Evolutionary conservation across 2,797 vertebrate genomes (phyloP).

Genomic region (Trematomus bernacchii): DNA sequence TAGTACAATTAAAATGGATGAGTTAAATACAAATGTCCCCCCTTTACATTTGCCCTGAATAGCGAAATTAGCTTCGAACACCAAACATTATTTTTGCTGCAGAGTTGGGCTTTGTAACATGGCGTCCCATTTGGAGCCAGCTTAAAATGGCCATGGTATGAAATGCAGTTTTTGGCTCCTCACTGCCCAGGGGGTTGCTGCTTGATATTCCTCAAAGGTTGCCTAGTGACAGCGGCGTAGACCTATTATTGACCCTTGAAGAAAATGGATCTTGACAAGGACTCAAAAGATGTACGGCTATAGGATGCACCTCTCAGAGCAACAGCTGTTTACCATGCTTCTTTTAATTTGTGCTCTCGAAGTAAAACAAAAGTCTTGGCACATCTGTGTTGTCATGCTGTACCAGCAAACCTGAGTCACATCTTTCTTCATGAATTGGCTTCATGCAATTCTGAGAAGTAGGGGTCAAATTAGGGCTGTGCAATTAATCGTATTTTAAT

Average conservation of each 20-base stretch:
- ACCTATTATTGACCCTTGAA: slow-evolving; percentile 61
- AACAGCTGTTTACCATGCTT: slow-evolving; percentile 19
- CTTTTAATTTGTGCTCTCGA: slow-evolving; percentile 28
- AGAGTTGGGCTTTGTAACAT: too few species aligned
- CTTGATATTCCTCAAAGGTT: slow-evolving; percentile 66
- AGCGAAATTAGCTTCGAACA: too few species aligned
- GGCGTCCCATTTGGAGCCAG: too few species aligned
- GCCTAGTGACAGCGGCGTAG: slow-evolving; percentile 77
- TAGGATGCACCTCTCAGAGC: slow-evolving; percentile 39
- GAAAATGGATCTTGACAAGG: slow-evolving; percentile 62
- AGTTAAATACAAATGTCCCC: too few species aligned
- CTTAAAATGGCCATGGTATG: too few species aligned
- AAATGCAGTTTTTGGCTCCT: too few species aligned
- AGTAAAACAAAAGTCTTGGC: slow-evolving; percentile 4
- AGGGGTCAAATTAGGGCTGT: background rate
- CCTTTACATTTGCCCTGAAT: too few species aligned
- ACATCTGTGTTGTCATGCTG: background rate
- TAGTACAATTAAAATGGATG: too few species aligned
- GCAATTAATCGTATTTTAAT: too few species aligned
- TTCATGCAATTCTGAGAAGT: background rate
- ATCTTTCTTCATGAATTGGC: background rate
- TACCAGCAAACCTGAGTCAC: background rate
- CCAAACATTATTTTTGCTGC: too few species aligned
- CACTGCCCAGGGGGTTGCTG: too few species aligned
- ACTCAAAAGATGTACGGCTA: slow-evolving; percentile 38